These are phyloP conservation scores for Boloria euphrosyne DNA, from an alignment of 2,888 invertebrate genomes.

Conservation along the genomic window DNA sequence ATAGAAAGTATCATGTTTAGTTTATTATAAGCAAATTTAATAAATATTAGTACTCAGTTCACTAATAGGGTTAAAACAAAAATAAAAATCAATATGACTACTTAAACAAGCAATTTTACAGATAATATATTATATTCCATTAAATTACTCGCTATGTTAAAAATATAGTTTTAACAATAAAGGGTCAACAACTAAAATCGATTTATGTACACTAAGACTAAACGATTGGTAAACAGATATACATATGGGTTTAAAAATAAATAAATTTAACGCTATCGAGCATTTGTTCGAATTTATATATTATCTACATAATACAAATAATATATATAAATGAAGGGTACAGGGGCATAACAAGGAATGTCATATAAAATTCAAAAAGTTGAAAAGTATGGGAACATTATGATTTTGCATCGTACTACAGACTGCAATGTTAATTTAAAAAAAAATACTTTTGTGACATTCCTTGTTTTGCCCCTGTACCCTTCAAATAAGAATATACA, in stretches of 20 bases:
- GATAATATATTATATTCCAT: conserved; percentile 59
- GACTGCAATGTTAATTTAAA: too few species aligned
- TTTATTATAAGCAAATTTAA: conserved; percentile 57
- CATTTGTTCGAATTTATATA: conserved; percentile 30
- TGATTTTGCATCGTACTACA: too few species aligned
- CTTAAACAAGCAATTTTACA: conserved; percentile 57
- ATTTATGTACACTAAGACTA: conserved; percentile 73
- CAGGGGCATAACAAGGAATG: too few species aligned
- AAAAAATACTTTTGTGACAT: too few species aligned
- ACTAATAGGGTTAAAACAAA: conserved; percentile 63
- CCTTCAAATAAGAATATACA: conserved; percentile 14
- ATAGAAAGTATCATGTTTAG: conserved; percentile 51
- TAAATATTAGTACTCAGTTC: conserved; percentile 62
- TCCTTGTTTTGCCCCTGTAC: too few species aligned
- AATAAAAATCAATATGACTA: conserved; percentile 55
- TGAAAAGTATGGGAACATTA: too few species aligned
- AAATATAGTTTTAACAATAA: conserved; percentile 64
- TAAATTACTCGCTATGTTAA: conserved; percentile 55
- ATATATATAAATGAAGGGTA: conserved; percentile 25
- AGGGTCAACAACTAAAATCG: conserved; percentile 68
- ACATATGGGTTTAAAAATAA: conserved; percentile 35
- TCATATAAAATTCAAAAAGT: too few species aligned
- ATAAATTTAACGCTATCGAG: conserved; percentile 15
- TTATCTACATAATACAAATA: conserved; percentile 16
- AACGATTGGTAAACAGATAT: conserved; percentile 47